Evolutionary conservation across 2,113 vertebrate species (phyloP), one percentile per base, ranked within the genome.

Genomic region (Macquaria australasica): DNA sequence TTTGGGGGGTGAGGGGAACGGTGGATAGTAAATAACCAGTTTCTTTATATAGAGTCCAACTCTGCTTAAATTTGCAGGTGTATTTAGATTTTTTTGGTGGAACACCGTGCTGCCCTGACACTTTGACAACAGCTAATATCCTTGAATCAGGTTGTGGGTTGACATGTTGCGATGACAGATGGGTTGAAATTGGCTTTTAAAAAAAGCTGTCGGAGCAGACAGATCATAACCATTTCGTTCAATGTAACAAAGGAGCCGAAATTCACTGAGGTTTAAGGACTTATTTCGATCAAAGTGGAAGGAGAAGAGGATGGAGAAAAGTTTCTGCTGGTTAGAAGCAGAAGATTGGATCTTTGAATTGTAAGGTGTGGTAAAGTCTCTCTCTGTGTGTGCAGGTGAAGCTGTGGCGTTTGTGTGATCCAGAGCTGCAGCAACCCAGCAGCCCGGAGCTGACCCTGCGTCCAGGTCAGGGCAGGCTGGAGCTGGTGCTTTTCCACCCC

Each of bases 401-500:
- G 91, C 82, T 99, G 74, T 99, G 98, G 98, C 95, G 86, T 37
- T 77, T 99, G 82, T 93, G 94, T 0, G 75, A 95, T 11, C 73
- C 93, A 0, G 81, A 93, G 69, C 92, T 93, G 82, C 91, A 93
- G 25, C 66, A 96, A 83, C 94, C 97, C 0, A 4, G 77, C 0
- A 74, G 4, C 0, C 85, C 96, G 0, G 96, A 96, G 43, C 83
- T 96, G 58, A 95, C 95, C 12, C 91, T 99, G 79, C 92, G 82
- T 59, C 96, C 96, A 0, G 87, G 81, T 0, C 95, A 85, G 0
- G 89, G 89, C 3, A 83, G 90, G 0, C 91, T 98, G 80, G 97
- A 97, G 1, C 2, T 83, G 5, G 83, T 99, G 45, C 96, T 96
- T 64, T 99, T 98, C 91, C 98, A 99, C 89, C 97, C 98, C n/a